These are phyloP conservation scores for Acromyrmex heyeri DNA, from an alignment of 1,140 invertebrate genomes.

Conservation along the genomic window DNA sequence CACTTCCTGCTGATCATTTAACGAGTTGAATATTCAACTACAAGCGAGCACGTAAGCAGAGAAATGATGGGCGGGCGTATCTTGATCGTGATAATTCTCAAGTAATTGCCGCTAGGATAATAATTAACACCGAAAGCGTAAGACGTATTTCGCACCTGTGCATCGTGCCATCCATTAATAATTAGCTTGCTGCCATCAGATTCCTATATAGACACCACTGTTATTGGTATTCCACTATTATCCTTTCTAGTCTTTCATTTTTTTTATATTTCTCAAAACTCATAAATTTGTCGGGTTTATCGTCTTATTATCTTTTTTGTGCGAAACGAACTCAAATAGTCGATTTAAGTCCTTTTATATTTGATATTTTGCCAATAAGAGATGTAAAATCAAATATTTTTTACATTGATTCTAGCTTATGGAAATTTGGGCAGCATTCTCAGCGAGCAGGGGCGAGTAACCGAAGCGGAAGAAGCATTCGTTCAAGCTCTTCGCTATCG, in stretches of 20 bases:
- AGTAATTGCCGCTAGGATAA: conserved; percentile 63
- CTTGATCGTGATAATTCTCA: conserved; percentile 61
- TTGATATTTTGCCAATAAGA: neutral
- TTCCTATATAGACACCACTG: neutral
- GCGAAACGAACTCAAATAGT: neutral
- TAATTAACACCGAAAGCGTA: conserved; percentile 60
- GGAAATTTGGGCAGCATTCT: conserved; percentile 97
- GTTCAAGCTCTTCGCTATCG: conserved; percentile 94
- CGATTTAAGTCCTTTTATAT: neutral
- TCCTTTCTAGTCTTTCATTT: neutral
- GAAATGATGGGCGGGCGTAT: conserved; percentile 60
- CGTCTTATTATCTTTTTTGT: neutral
- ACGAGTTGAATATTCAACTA: conserved; percentile 65
- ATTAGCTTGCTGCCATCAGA: conserved; percentile 11
- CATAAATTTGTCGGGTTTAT: neutral
- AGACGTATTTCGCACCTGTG: conserved; percentile 52
- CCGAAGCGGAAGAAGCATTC: conserved; percentile 95
- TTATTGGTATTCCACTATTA: neutral
- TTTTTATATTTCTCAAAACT: neutral
- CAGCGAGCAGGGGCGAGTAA: conserved; percentile 93
- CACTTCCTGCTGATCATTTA: conserved; percentile 58
- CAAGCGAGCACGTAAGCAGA: conserved; percentile 59
- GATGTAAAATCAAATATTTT: neutral
- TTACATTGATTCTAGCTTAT: conserved; percentile 90
- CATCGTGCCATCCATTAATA: conserved; percentile 46